These are phyloP conservation scores for Torymus auratus DNA, from an alignment of 2,888 invertebrate species.

Conservation along the genomic window DNA sequence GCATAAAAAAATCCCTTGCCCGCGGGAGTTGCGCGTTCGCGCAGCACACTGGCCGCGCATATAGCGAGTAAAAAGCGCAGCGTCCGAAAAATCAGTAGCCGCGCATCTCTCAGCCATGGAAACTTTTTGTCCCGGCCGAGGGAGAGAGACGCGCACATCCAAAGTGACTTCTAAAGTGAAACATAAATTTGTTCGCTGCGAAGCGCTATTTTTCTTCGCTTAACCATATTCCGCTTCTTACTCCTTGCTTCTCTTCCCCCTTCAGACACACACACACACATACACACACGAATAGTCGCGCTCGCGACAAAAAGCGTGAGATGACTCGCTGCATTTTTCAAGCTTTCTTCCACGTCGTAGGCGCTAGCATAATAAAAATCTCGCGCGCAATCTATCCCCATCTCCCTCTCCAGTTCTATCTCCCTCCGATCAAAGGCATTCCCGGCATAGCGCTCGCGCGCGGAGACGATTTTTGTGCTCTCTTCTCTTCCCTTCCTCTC, in stretches of 20 bases:
- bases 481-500: not conserved
- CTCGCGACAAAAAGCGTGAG: constrained; percentile 28
- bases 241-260: not conserved
- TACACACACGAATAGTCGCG: not conserved
- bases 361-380: constrained; percentile 41
- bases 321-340: constrained; percentile 47
- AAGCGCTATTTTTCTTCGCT: constrained; percentile 40
- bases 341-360: constrained; percentile 34
- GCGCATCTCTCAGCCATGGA: constrained; percentile 35
- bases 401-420: constrained; percentile 8
- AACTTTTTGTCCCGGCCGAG: constrained; percentile 2
- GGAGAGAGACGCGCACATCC: not conserved
- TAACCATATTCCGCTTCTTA: constrained; percentile 5
- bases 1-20: constrained; percentile 26
- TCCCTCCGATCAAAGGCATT: constrained; percentile 45
- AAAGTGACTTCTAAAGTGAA: constrained; percentile 42
- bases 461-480: constrained; percentile 17
- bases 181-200: constrained; percentile 49
- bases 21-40: too few species aligned
- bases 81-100: constrained; percentile 19
- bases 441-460: constrained; percentile 37
- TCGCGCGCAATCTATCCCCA: constrained; percentile 29
- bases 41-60: too few species aligned
- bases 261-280: too few species aligned
- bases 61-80: constrained; percentile 12